A percentile compares a stretch with the other conserved stretches of the same genome.
phyloP scores from a whole-genome alignment of 2,888 invertebrate genomes.

The Drosophila recens region DNA sequence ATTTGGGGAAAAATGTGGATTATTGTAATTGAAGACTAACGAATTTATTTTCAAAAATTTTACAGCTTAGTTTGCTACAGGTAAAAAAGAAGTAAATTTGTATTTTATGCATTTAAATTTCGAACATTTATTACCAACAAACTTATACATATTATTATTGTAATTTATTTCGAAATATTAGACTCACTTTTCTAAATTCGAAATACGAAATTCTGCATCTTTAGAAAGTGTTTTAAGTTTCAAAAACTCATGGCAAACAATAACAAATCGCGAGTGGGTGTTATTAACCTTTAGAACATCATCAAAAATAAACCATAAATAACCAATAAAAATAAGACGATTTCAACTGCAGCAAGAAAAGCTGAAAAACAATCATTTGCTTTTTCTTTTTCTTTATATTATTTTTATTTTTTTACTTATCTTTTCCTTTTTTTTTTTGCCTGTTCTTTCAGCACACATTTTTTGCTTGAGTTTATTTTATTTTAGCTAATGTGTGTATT shows the following conservation, averaged over 20 bases:
- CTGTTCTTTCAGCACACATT: conserved; percentile 31
- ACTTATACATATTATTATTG: too few relatives aligned
- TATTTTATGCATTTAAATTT: neutral
- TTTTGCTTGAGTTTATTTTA: conserved; percentile 18
- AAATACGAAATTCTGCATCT: neutral
- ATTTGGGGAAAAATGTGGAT: neutral
- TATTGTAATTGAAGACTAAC: conserved; percentile 26
- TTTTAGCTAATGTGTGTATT: conserved; percentile 10
- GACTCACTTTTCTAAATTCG: too few relatives aligned
- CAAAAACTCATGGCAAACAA: neutral
- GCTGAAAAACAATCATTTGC: conserved; percentile 6
- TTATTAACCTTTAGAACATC: conserved; percentile 42
- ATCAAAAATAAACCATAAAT: conserved; percentile 57
- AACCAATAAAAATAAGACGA: conserved; percentile 32
- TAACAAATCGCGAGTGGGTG: conserved; percentile 17
- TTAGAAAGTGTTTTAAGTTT: neutral
- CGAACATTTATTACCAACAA: neutral
- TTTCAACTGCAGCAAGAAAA: conserved; percentile 37
- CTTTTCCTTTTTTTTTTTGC: conserved; percentile 3
- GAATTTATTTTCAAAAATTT: neutral
- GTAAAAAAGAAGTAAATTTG: too few relatives aligned
- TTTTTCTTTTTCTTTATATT: conserved; percentile 2
- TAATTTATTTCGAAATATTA: too few relatives aligned
- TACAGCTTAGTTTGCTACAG: neutral
- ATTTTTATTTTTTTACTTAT: conserved; percentile 11